Conservation (phyloP, 2,113 vertebrate genomes). For the Antechinus stuartii region DNA sequence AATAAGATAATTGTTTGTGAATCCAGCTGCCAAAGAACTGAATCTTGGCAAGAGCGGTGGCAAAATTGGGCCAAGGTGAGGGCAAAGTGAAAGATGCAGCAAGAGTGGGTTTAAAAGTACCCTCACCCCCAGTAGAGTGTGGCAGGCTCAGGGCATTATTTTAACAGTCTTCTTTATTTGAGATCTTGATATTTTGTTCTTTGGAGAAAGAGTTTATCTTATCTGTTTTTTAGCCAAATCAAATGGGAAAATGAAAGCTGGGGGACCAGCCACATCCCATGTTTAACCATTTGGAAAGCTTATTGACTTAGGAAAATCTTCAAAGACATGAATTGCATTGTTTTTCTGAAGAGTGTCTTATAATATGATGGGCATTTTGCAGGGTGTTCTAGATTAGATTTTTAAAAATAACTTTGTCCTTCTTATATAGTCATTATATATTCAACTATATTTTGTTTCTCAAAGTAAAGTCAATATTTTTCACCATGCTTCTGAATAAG, state of each 20-base stretch:
- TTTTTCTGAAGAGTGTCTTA: neutral
- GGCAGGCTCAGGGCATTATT: slow-evolving; percentile 60
- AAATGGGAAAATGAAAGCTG: slow-evolving; percentile 17
- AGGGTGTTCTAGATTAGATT: slow-evolving; percentile 2
- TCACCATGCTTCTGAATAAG: neutral
- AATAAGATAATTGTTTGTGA: slow-evolving; percentile 65
- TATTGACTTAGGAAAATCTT: slow-evolving; percentile 23
- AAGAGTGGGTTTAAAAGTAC: slow-evolving; percentile 49
- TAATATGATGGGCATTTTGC: neutral
- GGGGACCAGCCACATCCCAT: slow-evolving; percentile 35
- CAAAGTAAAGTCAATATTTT: neutral
- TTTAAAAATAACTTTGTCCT: neutral
- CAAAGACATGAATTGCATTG: slow-evolving; percentile 7
- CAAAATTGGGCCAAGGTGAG: slow-evolving; percentile 10
- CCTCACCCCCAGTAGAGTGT: slow-evolving; percentile 46
- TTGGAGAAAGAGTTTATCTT: slow-evolving; percentile 47
- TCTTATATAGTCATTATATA: neutral
- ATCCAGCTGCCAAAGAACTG: slow-evolving; percentile 73
- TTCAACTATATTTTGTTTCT: neutral
- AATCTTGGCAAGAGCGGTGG: slow-evolving; percentile 54
- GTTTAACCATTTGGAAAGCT: slow-evolving; percentile 22
- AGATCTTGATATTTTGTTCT: slow-evolving; percentile 12
- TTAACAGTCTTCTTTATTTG: slow-evolving; percentile 47
- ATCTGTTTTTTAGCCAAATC: slow-evolving; percentile 50
- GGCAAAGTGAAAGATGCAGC: slow-evolving; percentile 60